phyloP scores from a whole-genome alignment of 2,888 invertebrate species.

The Conomelus anceps region DNA sequence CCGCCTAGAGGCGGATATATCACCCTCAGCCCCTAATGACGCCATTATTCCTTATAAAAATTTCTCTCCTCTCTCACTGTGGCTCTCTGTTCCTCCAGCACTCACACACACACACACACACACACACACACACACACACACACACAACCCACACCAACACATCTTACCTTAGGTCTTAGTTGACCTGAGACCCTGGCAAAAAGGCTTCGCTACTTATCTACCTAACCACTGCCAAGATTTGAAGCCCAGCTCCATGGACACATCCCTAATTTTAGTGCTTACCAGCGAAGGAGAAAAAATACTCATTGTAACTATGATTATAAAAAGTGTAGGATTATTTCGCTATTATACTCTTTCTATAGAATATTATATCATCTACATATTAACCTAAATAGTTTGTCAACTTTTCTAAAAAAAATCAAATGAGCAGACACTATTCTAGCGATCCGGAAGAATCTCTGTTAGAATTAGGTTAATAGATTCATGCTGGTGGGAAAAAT shows the following conservation, averaged over 20 bases:
- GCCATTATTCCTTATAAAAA: conserved; percentile 14
- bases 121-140: not conserved
- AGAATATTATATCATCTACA: too few species aligned
- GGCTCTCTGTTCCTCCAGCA: not conserved
- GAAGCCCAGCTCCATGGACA: too few species aligned
- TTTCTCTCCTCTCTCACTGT: not conserved
- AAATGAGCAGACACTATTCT: not conserved
- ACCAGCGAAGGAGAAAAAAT: too few species aligned
- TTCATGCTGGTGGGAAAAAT: not conserved
- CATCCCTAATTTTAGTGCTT: not conserved
- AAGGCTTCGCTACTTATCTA: not conserved
- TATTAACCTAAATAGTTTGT: too few species aligned
- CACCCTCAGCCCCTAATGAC: conserved; percentile 3
- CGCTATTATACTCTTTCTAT: too few species aligned
- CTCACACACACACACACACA: not conserved
- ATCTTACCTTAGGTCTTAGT: not conserved
- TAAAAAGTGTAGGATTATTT: too few species aligned
- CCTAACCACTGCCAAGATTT: not conserved
- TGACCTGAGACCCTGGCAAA: not conserved
- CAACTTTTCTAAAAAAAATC: too few species aligned
- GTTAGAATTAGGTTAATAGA: not conserved
- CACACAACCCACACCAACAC: not conserved
- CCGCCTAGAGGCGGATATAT: conserved; percentile 8
- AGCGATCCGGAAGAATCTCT: not conserved
- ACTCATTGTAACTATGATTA: too few species aligned